These are phyloP conservation scores for Myanophis thanlyinensis DNA, from an alignment of 2,113 vertebrate genomes.

Conservation along the genomic window DNA sequence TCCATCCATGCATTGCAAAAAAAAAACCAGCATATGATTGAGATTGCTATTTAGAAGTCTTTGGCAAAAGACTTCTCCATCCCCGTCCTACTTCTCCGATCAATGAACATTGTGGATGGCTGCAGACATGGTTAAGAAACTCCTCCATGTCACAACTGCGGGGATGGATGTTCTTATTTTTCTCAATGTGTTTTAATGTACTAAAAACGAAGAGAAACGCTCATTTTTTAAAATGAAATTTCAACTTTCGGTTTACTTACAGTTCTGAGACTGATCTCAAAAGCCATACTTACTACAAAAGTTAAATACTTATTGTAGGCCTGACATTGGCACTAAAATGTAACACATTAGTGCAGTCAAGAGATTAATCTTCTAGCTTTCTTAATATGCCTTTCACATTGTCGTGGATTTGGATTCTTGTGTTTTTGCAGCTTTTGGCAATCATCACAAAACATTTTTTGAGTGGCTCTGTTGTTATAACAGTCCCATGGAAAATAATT, in stretches of 20 bases:
- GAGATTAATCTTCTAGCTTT: neutral
- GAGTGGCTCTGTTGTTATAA: conserved; percentile 17
- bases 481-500: conserved; percentile 58
- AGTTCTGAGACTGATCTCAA: neutral
- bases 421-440: conserved; percentile 48
- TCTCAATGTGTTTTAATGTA: neutral
- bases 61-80: neutral
- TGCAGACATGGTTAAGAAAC: neutral
- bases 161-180: neutral
- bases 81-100: neutral
- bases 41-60: neutral
- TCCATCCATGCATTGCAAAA: neutral
- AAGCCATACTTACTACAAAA: neutral
- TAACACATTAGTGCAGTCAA: neutral
- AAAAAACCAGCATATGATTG: neutral
- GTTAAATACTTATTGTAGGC: neutral
- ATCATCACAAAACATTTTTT: conserved; percentile 59
- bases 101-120: neutral
- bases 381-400: conserved; percentile 1
- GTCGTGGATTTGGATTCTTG: neutral
- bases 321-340: neutral
- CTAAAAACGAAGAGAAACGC: neutral
- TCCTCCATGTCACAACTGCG: neutral
- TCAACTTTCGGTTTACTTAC: neutral
- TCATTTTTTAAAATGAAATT: neutral